These are phyloP conservation scores for Poecilia latipinna DNA, from an alignment of 2,113 vertebrate genomes.

Conservation along the genomic window DNA sequence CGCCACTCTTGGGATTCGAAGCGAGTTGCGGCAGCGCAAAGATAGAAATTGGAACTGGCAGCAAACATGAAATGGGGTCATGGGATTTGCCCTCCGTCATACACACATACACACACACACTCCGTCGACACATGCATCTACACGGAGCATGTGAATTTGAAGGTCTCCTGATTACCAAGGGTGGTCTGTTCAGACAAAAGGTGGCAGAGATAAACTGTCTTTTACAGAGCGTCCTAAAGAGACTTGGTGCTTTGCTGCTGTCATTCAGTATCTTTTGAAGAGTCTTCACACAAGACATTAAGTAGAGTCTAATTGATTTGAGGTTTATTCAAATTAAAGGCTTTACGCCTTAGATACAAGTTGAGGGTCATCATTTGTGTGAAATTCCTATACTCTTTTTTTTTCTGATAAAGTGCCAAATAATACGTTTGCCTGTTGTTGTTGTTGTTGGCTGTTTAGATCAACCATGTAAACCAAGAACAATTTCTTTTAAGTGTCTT, in stretches of 20 bases:
- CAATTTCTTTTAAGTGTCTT: slow-evolving; percentile 36
- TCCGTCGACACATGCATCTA: not conserved
- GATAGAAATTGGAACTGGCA: slow-evolving; percentile 78
- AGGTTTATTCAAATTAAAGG: slow-evolving; percentile 12
- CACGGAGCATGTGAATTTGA: slow-evolving; percentile 24
- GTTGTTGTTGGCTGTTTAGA: slow-evolving; percentile 51
- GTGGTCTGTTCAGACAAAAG: slow-evolving; percentile 35
- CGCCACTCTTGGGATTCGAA: slow-evolving; percentile 71
- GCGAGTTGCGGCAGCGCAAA: slow-evolving; percentile 73
- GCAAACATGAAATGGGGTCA: slow-evolving; percentile 76
- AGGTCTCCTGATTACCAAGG: slow-evolving; percentile 32
- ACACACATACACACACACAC: slow-evolving; percentile 2
- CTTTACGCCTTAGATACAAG: slow-evolving; percentile 21
- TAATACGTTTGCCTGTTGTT: slow-evolving; percentile 41
- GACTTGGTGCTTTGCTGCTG: slow-evolving; percentile 20
- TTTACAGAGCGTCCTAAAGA: slow-evolving; percentile 5
- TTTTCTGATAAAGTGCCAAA: slow-evolving; percentile 47
- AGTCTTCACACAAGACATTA: slow-evolving; percentile 13
- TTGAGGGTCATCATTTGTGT: slow-evolving; percentile 21
- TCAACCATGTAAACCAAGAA: slow-evolving; percentile 41
- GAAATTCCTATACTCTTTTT: slow-evolving; percentile 56
- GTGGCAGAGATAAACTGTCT: slow-evolving; percentile 13
- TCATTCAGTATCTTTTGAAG: slow-evolving; percentile 22
- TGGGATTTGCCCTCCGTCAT: slow-evolving; percentile 63
- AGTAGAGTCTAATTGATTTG: slow-evolving; percentile 8